phyloP scores from a whole-genome alignment of 2,113 vertebrate species.

The Leucoraja erinaceus region DNA sequence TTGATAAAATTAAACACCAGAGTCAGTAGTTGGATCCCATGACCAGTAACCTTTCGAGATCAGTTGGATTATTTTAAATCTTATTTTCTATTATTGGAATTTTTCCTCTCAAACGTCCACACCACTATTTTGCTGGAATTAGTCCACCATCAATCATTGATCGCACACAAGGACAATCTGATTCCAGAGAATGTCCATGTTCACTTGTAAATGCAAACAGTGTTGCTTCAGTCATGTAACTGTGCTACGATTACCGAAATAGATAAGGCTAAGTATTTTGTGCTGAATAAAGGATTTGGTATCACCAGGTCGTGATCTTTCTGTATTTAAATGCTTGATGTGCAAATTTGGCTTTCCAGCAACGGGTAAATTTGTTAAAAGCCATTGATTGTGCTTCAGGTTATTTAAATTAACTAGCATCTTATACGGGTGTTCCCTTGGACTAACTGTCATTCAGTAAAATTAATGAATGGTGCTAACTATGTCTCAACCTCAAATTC shows the following conservation, averaged over 20 bases:
- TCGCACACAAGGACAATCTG: not conserved
- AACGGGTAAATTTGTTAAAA: not conserved
- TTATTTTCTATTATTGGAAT: not conserved
- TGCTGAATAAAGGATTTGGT: not conserved
- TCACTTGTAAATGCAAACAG: not conserved
- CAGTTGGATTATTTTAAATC: not conserved
- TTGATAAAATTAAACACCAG: not conserved
- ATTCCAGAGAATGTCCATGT: not conserved
- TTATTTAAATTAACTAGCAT: not conserved
- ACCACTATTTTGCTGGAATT: no score
- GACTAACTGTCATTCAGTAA: not conserved
- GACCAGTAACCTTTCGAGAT: not conserved
- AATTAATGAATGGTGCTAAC: not conserved
- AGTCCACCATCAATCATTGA: slow-evolving; percentile 11
- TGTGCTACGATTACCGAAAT: not conserved
- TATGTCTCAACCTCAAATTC: not conserved
- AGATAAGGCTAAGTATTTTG: not conserved
- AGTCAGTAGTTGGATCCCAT: not conserved
- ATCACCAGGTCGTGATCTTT: not conserved
- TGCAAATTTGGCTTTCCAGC: not conserved
- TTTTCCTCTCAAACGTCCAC: not conserved
- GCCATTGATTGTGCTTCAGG: not conserved
- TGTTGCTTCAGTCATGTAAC: not conserved
- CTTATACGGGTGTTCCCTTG: not conserved
- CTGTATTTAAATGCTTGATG: not conserved